Percentiles rank a stretch among this genome's conserved stretches.
Conservation (phyloP, 2,888 invertebrate species). For the Limnephilus auricula region DNA sequence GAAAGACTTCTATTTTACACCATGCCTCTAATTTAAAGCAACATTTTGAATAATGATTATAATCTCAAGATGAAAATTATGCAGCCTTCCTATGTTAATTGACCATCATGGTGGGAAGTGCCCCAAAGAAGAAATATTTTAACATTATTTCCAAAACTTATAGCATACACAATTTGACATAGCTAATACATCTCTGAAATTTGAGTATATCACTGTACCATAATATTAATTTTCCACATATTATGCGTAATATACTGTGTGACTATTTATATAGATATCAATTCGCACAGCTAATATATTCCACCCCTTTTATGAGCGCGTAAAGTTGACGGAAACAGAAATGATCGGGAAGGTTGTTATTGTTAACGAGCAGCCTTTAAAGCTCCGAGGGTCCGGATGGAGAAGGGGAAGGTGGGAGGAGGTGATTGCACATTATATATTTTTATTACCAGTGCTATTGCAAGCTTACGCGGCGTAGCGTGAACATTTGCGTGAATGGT, state of each 20-base stretch:
- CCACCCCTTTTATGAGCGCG: slow-evolving; percentile 17
- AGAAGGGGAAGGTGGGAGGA: neutral
- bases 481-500: neutral
- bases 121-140: neutral
- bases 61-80: neutral
- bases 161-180: neutral
- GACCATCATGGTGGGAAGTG: neutral
- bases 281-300: neutral
- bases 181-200: neutral
- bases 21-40: neutral
- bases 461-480: neutral
- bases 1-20: neutral
- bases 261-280: neutral
- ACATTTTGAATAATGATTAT: neutral
- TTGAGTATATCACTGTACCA: neutral
- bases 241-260: neutral
- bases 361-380: slow-evolving; percentile 29
- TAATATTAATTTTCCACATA: neutral
- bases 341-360: slow-evolving; percentile 20
- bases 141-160: neutral
- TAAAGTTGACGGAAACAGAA: slow-evolving; percentile 34
- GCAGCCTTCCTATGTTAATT: neutral
- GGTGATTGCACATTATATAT: neutral
- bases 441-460: slow-evolving; percentile 8
- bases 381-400: neutral